These are phyloP conservation scores for Listronotus oregonensis DNA, from an alignment of 1,140 invertebrate genomes.

Conservation along the genomic window DNA sequence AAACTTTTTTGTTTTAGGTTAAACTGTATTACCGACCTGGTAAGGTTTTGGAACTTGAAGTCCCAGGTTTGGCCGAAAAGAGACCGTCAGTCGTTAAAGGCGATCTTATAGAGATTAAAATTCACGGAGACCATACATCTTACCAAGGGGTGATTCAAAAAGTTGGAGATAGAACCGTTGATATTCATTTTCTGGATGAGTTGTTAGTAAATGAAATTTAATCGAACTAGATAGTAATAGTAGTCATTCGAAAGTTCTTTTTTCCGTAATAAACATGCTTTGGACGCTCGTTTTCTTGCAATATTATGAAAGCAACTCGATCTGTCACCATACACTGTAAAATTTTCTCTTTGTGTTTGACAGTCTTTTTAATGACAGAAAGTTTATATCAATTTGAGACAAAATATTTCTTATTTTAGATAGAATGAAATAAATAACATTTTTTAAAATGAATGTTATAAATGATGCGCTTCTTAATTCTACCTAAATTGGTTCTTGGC, in stretches of 20 bases:
- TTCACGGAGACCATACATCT: slow-evolving; percentile 43
- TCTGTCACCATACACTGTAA: too few relatives aligned
- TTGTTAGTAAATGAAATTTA: slow-evolving; percentile 36
- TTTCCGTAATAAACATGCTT: background rate
- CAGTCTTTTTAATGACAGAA: too few relatives aligned
- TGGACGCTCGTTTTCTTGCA: background rate
- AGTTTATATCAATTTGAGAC: too few relatives aligned
- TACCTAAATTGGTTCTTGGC: too few relatives aligned
- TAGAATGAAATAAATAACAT: too few relatives aligned
- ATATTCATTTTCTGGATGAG: slow-evolving; percentile 36
- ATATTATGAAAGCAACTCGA: too few relatives aligned
- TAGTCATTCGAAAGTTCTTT: slow-evolving; percentile 1
- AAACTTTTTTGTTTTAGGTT: slow-evolving; percentile 16
- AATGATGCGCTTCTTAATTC: too few relatives aligned
- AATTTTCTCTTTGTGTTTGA: too few relatives aligned
- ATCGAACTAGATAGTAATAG: background rate
- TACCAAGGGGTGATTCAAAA: slow-evolving; percentile 44
- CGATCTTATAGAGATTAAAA: slow-evolving; percentile 44
- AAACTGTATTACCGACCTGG: slow-evolving; percentile 5
- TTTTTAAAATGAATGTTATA: too few relatives aligned
- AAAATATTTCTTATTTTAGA: too few relatives aligned
- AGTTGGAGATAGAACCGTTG: slow-evolving; percentile 43
- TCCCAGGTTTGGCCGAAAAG: slow-evolving; percentile 52
- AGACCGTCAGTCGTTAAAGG: slow-evolving; percentile 49
- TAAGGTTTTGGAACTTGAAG: slow-evolving; percentile 40